A percentile compares a stretch with the other conserved stretches of the same genome.
Evolutionary conservation across 2,797 vertebrate genomes (phyloP).

Genomic region (Oreortyx pictus): DNA sequence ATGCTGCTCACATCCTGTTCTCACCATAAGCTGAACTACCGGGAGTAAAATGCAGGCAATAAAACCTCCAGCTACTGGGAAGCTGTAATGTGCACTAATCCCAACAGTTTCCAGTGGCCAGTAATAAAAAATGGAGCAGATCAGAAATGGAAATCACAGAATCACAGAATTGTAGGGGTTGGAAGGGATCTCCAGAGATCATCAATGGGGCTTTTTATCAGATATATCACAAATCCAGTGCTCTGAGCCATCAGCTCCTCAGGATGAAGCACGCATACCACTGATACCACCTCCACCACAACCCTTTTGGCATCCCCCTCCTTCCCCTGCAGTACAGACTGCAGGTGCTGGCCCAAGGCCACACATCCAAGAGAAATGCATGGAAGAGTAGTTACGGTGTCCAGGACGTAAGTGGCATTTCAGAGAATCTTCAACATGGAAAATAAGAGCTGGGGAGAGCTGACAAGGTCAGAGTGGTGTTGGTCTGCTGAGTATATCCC

Average conservation of each 20-base stretch:
- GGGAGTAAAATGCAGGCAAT: neutral
- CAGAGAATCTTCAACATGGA: neutral
- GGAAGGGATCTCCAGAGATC: too few species aligned
- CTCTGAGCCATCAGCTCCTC: neutral
- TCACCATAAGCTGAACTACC: neutral
- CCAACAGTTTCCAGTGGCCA: neutral
- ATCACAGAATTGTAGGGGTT: too few species aligned
- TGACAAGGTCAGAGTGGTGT: neutral
- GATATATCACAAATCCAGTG: neutral
- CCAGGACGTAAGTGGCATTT: neutral
- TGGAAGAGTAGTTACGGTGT: neutral
- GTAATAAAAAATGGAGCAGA: neutral
- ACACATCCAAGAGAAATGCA: neutral
- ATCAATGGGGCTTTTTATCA: constrained; percentile 2
- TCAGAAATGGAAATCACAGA: too few species aligned
- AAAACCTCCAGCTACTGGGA: neutral
- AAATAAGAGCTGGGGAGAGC: neutral
- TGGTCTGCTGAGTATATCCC: neutral
- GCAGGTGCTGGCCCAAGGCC: neutral
- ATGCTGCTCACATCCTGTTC: neutral
- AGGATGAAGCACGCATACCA: neutral
- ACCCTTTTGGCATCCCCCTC: neutral
- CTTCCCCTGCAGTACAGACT: neutral
- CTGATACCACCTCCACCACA: accelerated
- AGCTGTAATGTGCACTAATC: neutral